Conservation (phyloP, 1,140 invertebrate species). For the Phymastichus coffea region DNA sequence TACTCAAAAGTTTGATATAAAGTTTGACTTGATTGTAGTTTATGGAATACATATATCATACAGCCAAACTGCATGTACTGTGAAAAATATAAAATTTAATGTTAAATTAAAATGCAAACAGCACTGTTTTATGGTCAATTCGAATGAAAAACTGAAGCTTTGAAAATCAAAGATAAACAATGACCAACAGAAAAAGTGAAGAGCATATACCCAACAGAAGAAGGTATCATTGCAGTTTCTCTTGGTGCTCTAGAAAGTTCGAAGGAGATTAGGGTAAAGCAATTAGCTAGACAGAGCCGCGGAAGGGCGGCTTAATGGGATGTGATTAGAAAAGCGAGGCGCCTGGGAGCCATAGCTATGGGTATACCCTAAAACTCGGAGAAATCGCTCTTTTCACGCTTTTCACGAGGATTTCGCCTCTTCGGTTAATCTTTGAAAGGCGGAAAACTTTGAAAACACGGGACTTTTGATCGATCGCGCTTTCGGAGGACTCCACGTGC, state of each 20-base stretch:
- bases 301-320: slow-evolving; percentile 50
- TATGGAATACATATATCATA: no score
- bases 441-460: slow-evolving; percentile 25
- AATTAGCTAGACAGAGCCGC: slow-evolving; percentile 40
- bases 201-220: slow-evolving; percentile 30
- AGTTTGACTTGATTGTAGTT: no score
- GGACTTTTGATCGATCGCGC: slow-evolving; percentile 27
- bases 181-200: slow-evolving; percentile 37
- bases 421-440: slow-evolving; percentile 21
- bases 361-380: slow-evolving; percentile 37
- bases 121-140: no score
- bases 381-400: slow-evolving; percentile 30
- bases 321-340: slow-evolving; percentile 54
- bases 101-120: no score
- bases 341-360: slow-evolving; percentile 48
- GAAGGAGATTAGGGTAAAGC: slow-evolving; percentile 50
- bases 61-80: no score
- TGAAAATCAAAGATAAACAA: no score
- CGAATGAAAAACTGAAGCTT: no score
- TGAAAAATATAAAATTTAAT: no score
- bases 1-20: no score
- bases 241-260: slow-evolving; percentile 49
- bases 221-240: slow-evolving; percentile 25
- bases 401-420: slow-evolving; percentile 15
- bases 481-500: background rate